Conservation (phyloP, 53 echinoderm and acorn worm species). For the Stichopus horrens region DNA sequence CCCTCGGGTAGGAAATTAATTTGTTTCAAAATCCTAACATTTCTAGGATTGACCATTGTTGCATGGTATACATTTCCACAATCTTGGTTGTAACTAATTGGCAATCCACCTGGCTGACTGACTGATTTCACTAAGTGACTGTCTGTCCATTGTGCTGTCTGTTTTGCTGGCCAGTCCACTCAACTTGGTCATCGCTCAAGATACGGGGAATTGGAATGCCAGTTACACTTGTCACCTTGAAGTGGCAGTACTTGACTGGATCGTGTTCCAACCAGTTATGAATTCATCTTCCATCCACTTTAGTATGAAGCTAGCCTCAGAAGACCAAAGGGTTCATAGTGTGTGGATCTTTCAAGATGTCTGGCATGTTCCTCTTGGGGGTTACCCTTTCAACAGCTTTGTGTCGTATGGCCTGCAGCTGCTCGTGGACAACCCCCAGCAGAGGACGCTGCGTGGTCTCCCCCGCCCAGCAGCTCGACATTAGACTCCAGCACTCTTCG, state of each 20-base stretch:
- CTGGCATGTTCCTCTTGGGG: constrained; percentile 32
- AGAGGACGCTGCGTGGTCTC: constrained; percentile 82
- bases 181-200: not conserved
- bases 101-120: too few relatives aligned
- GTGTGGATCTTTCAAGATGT: constrained; percentile 34
- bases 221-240: not conserved
- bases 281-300: too few relatives aligned
- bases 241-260: not conserved
- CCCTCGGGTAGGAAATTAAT: too few relatives aligned
- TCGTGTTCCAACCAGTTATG: not conserved
- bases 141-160: not conserved
- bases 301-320: too few relatives aligned
- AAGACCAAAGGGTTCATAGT: not conserved
- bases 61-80: too few relatives aligned
- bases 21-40: too few relatives aligned
- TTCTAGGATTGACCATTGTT: too few relatives aligned
- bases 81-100: too few relatives aligned
- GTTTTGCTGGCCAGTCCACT: not conserved
- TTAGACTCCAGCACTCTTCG: constrained; percentile 84
- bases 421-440: constrained; percentile 89
- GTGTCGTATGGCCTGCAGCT: constrained; percentile 67
- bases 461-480: constrained; percentile 89
- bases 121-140: too few relatives aligned
- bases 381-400: constrained; percentile 49
- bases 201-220: not conserved